A percentile compares a stretch with the other conserved stretches of the same genome.
Conservation (phyloP, 2,797 vertebrate species). For the Selene dorsalis region DNA sequence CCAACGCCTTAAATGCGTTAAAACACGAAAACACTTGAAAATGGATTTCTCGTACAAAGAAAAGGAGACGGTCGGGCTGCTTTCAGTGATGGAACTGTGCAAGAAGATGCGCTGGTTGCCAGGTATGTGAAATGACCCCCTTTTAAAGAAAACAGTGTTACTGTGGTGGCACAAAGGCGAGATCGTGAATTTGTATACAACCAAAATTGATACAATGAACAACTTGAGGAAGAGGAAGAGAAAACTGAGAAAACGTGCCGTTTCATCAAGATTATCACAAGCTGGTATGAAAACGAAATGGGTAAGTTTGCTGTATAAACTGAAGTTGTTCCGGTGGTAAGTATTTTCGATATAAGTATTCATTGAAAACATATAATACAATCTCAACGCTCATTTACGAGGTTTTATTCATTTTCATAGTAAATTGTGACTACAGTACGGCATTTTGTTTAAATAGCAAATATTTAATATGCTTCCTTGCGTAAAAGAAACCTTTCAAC, state of each 20-base stretch:
- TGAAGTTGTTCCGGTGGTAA: not conserved
- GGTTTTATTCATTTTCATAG: not conserved
- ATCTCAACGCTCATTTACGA: too few relatives aligned
- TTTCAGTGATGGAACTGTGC: constrained; percentile 69
- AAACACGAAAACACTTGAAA: not conserved
- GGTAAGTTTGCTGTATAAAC: not conserved
- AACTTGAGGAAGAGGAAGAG: not conserved
- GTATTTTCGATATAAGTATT: not conserved
- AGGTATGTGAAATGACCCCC: constrained; percentile 54
- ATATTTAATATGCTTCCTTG: not conserved
- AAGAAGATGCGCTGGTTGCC: constrained; percentile 79
- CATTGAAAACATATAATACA: too few relatives aligned
- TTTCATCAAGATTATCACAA: not conserved
- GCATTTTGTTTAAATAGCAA: not conserved
- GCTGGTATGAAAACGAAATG: not conserved
- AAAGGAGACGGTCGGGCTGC: constrained; percentile 71
- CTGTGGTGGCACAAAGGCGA: not conserved
- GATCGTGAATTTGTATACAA: not conserved
- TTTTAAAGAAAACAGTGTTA: not conserved
- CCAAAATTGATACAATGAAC: not conserved
- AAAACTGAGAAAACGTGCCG: not conserved
- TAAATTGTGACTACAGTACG: not conserved
- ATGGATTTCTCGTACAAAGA: constrained; percentile 60
- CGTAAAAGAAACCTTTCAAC: not conserved
- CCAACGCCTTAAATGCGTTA: not conserved